A percentile compares a stretch with the other conserved stretches of the same genome.
phyloP scores from a whole-genome alignment of 2,113 vertebrate species.

The Paracanthobrama guichenoti region DNA sequence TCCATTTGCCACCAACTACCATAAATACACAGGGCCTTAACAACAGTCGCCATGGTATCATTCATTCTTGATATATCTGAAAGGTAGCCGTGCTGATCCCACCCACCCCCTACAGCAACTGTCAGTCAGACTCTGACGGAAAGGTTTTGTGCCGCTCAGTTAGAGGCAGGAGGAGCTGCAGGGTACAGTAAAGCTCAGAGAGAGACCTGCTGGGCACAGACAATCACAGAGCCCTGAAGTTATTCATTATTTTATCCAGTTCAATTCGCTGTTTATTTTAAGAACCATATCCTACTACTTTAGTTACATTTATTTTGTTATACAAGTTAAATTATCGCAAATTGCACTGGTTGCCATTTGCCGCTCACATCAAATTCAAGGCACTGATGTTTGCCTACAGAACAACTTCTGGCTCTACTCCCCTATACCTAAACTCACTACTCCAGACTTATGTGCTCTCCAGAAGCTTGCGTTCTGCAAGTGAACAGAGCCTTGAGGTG shows the following conservation, averaged over 20 bases:
- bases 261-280: not conserved
- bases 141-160: not conserved
- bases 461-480: too few relatives aligned
- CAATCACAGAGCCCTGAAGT: not conserved
- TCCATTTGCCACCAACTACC: not conserved
- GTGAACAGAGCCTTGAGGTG: too few relatives aligned
- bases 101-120: conserved; percentile 19
- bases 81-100: not conserved
- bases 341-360: too few relatives aligned
- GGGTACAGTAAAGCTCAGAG: not conserved
- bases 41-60: conserved; percentile 7
- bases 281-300: not conserved
- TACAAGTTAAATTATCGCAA: too few relatives aligned
- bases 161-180: not conserved
- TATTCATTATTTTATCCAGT: not conserved
- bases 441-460: too few relatives aligned
- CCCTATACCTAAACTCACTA: too few relatives aligned
- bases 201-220: conserved; percentile 5
- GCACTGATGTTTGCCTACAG: too few relatives aligned
- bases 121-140: conserved; percentile 7
- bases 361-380: too few relatives aligned
- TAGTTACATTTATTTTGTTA: not conserved
- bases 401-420: too few relatives aligned
- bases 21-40: not conserved
- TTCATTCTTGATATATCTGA: conserved; percentile 24